These are phyloP conservation scores for Drosophila macrospina DNA, from an alignment of 2,888 invertebrate species.

Conservation along the genomic window DNA sequence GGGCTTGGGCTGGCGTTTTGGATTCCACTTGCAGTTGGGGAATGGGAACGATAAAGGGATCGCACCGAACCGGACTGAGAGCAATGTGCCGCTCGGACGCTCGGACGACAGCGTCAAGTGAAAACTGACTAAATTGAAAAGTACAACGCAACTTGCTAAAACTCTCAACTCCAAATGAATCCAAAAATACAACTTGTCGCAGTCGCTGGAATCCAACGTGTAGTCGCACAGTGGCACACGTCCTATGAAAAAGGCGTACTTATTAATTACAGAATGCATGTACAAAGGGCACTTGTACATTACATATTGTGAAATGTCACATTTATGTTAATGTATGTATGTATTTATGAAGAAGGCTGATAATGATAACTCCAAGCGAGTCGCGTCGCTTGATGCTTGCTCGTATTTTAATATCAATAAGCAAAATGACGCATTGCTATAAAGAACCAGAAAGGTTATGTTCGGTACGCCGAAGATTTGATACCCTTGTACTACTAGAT, in stretches of 20 bases:
- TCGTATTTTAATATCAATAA: slow-evolving; percentile 27
- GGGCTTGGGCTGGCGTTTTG: slow-evolving; percentile 9
- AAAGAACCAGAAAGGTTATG: not conserved
- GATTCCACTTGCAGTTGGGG: not conserved
- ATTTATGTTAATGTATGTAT: not conserved
- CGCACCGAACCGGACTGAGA: slow-evolving; percentile 29
- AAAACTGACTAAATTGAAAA: slow-evolving; percentile 40
- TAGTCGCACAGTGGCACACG: slow-evolving; percentile 39
- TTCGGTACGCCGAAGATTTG: not conserved
- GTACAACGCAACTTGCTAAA: slow-evolving; percentile 29
- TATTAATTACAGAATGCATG: not conserved
- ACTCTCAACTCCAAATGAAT: slow-evolving; percentile 23
- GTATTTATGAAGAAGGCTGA: slow-evolving; percentile 14
- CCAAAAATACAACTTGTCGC: slow-evolving; percentile 55
- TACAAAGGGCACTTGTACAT: not conserved
- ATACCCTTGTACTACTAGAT: not conserved
- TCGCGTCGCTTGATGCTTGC: slow-evolving; percentile 4
- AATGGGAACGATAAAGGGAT: slow-evolving; percentile 41
- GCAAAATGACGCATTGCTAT: slow-evolving; percentile 31
- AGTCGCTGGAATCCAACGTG: slow-evolving; percentile 27
- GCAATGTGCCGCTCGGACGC: slow-evolving; percentile 33
- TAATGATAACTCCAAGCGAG: slow-evolving; percentile 20
- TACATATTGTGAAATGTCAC: not conserved
- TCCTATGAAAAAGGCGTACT: not conserved
- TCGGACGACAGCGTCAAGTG: slow-evolving; percentile 33